phyloP scores from a whole-genome alignment of 2,113 vertebrate species.

The Xiphophorus hellerii region DNA sequence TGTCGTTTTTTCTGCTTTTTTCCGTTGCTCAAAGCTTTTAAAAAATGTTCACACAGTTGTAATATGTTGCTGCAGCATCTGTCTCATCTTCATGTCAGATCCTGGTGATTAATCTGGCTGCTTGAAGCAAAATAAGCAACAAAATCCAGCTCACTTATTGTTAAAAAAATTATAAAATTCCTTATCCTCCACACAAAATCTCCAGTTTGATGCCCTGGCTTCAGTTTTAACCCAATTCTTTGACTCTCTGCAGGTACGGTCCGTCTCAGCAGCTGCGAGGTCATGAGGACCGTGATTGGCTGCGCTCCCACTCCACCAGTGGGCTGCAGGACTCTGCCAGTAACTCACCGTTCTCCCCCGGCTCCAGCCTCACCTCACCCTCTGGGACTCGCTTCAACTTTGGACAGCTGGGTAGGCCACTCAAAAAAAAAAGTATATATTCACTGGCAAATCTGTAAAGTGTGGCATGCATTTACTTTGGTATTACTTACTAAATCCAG shows the following conservation, averaged over 20 bases:
- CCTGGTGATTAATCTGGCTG: slow-evolving; percentile 39
- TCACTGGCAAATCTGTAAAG: no score
- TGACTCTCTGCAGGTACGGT: slow-evolving; percentile 83
- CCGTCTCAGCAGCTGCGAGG: slow-evolving; percentile 91
- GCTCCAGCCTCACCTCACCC: slow-evolving; percentile 94
- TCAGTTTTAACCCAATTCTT: slow-evolving; percentile 8
- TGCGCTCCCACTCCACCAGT: slow-evolving; percentile 92
- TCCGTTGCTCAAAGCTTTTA: slow-evolving; percentile 37
- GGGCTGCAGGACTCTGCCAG: slow-evolving; percentile 91
- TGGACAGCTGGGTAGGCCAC: slow-evolving; percentile 88
- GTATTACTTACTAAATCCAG: no score
- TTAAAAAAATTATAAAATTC: slow-evolving; percentile 12
- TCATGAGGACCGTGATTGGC: slow-evolving; percentile 96
- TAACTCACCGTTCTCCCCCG: slow-evolving; percentile 94
- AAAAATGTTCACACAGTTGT: slow-evolving; percentile 37
- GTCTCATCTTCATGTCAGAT: slow-evolving; percentile 32
- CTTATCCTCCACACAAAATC: background rate
- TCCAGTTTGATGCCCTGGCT: background rate
- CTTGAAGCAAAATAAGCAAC: background rate
- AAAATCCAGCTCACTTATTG: slow-evolving; percentile 22
- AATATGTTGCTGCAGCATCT: slow-evolving; percentile 29
- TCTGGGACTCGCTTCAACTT: slow-evolving; percentile 97
- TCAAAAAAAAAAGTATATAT: background rate
- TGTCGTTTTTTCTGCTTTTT: slow-evolving; percentile 37
- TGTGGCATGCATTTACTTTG: no score